Evolutionary conservation across 2,888 invertebrate genomes (phyloP), one percentile per base, ranked within the genome.

Genomic region (Sceliomorpha sp.): DNA sequence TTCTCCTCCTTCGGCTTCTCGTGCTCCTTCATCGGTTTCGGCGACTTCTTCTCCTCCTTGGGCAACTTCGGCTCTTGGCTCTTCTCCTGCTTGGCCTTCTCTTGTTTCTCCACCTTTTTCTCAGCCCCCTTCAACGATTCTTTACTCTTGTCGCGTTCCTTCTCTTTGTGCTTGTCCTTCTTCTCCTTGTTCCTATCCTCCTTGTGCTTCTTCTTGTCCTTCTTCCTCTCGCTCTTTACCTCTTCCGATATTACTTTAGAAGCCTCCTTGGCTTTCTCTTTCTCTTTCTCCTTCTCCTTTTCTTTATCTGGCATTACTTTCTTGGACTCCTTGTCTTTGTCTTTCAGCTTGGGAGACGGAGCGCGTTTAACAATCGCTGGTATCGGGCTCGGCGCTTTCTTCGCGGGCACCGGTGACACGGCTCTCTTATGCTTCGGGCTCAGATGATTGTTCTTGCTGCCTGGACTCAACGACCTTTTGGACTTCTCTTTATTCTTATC

Each of bases 61-160:
- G 88, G 26, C 0, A 7, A 20, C 27, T 62, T 62, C 1, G 13
- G 0, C 24, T 60, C 60, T 2, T 2, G 14, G 0, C 3, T 87
- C 67, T 80, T 80, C 7, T 77, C 82, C 1, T 87, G 87, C 68
- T 88, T 88, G 76, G 90, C 7, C 10, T 91, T 91, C 50, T 92
- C 89, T 80, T 92, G 92, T 72, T 93, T 93, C 71, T 93, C 92
- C 63, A 90, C 90, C 55, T 90, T 91, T 45, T 88, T 90, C 36
- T 91, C 91, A 44, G 89, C 89, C 44, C 90, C 89, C 68, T 90
- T 86, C 0, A 83, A 83, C 8, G 82, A 84, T 88, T 87, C 91
- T 90, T 69, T 91, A 90, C 80, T 90, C 89, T 90, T 74, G 83
- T 90, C 79, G 87, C 90, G 73, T 82, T 89, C 77, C 70, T 80